Base-by-base conservation (phyloP, 2,797 vertebrate genomes). In the Platyrinchus mystaceus region DNA sequence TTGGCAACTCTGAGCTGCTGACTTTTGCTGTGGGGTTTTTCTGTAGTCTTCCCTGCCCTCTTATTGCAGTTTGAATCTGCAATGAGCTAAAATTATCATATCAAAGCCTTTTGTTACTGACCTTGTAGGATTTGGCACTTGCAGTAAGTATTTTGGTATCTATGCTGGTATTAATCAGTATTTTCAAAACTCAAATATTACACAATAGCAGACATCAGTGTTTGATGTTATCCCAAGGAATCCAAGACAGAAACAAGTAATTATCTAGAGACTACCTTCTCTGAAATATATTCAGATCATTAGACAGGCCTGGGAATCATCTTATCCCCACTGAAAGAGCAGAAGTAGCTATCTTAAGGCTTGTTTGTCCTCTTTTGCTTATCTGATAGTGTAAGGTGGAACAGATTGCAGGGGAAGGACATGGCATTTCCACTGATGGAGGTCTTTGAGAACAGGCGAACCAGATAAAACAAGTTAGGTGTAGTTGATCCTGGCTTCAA, bases 41-140 rank as follows among this genome's bases (percentile, higher is more conserved):
- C 91, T 96, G 94, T 96, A 93, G 93, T 96, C 94, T 96, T 97
- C 93, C 93, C 94, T 96, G 62, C 68, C 89, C 77, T 91, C 43
- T 94, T 89, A 85, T 58, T 95, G 94, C 94, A 95, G 90, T 90
- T 93, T 87, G 84, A 93, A 93, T 92, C 92, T 95, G 88, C 88
- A 95, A 36, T 87, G 88, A 96, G 86, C 66, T 94, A 63, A 95
- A 96, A 92, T 94, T 95, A 91, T 32, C 89, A 78, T 93, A 96
- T 95, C 89, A 84, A 95, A 96, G 79, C 93, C 94, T 93, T 79
- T 94, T 85, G 58, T 95, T 89, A 92, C 88, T 95, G 92, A 93
- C 84, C 67, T 87, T 87, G 77, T 93, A 96, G 90, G 74, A 94
- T 88, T 95, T 94, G 90, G 94, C 92, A 93, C 84, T 94, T 94